Evolutionary conservation across 2,888 invertebrate genomes (phyloP), one percentile per base, ranked within the genome.

Genomic region (Deilephila porcellus): DNA sequence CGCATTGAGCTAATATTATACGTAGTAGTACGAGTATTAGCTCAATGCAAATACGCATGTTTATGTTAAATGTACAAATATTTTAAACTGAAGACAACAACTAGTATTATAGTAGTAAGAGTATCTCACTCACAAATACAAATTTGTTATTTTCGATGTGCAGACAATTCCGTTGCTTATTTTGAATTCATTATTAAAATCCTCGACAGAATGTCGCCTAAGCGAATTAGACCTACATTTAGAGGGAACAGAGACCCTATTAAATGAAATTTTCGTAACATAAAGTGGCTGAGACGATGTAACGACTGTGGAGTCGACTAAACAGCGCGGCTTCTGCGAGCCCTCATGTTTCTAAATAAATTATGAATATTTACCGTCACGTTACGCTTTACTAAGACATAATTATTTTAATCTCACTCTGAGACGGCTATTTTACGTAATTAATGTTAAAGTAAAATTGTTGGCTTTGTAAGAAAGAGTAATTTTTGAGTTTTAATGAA

Each of bases 281-380:
- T 88, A 90, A 91, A 90, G 86, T 87, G 90, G 85, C 88, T 85
- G 86, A 88, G 88, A 88, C 86, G 88, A 86, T 84, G 83, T 90
- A 87, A 86, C 84, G 90, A 85, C 85, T 85, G 83, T 79, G 81
- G 82, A 83, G 84, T 83, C 82, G 81, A 83, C 86, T 85, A 86
- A 88, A 86, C 87, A 83, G 85, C 81, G 84, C 79, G 83, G 86
- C 85, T 80, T 81, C 82, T 82, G 85, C 85, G 81, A 81, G 86
- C 89, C 91, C 91, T 91, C 89, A 89, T 91, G 91, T 89, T 91
- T 90, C 89, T 89, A 88, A 91, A 91, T 92, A 92, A 92, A 92
- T 93, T 90, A 91, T 92, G 90, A 92, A 92, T 92, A 92, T 93
- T 91, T 91, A 92, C 90, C 87, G 87, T 87, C 87, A 90, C 87